Base-by-base conservation (phyloP, 2,888 invertebrate species). In the Caradrina kadenii region DNA sequence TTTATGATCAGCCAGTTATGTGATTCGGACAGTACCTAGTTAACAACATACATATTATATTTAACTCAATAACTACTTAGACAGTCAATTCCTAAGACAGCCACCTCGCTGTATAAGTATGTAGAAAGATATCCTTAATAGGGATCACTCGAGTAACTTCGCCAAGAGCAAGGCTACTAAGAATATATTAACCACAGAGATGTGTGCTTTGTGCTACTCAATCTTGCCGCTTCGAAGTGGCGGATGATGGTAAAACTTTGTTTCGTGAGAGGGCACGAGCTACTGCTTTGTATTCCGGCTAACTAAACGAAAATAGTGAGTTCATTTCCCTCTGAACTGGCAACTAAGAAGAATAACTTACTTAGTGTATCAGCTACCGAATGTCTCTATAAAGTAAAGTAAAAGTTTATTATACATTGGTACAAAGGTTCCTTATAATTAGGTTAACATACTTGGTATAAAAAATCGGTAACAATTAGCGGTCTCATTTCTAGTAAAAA, bases 271-370 rank as follows among this genome's bases (percentile, higher is more conserved):
- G 53, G 62, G 69, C 77, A 76, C 54, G 64, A 64, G 63, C 72
- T 72, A 69, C 82, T 80, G 64, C 81, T 78, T 78, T 71, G 78
- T 78, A 81, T 78, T 70, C 77, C 65, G n/a, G 53, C 65, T 76
- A 66, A 81, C 77, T 77, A 66, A 55, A 61, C 56, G 50, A 42
- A 56, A 81, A 78, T 66, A 71, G 78, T 56, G 35, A 60, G 60
- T 77, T 65, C 26, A 65, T 61, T 66, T 71, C 50, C 45, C n/a
- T 31, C 22, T 31, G 26, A 70, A 71, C 53, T 80, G 50, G 26
- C 76, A 63, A 77, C 71, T 66, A 53, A 61, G 65, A 70, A 70
- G 65, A 70, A 60, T 63, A 62, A 69, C 59, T 63, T 55, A 35
- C 39, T 39, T 39, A 49, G 17, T 39, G 48, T 65, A 52, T 69